These are phyloP conservation scores for Myiozetetes cayanensis DNA, from an alignment of 2,113 vertebrate species.

Conservation along the genomic window DNA sequence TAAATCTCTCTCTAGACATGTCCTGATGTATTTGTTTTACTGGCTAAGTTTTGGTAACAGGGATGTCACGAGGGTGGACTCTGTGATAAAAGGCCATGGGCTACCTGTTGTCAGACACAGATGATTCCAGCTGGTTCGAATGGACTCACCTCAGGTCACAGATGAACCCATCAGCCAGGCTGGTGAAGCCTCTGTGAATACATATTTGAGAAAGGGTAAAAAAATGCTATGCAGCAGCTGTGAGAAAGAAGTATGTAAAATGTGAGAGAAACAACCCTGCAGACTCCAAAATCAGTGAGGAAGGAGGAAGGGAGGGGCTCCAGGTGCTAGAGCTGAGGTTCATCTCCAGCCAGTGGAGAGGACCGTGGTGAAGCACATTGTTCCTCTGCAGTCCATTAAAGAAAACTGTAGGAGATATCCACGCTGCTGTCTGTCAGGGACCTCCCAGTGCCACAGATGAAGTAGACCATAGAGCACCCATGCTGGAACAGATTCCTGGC, in stretches of 20 bases:
- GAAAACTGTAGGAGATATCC: neutral
- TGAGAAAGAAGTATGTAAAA: neutral
- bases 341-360: neutral
- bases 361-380: neutral
- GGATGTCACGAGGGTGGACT: too few relatives aligned
- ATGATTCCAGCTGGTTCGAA: accelerated
- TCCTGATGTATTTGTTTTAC: neutral
- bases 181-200: neutral
- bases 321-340: neutral
- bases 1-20: neutral
- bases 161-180: neutral
- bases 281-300: neutral
- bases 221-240: neutral
- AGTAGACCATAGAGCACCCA: neutral
- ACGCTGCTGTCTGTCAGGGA: neutral
- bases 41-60: neutral
- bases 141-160: accelerated
- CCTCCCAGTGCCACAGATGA: neutral
- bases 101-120: neutral
- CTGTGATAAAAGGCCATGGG: neutral
- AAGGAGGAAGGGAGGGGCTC: neutral
- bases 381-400: neutral
- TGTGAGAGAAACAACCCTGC: neutral
- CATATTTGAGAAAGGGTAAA: neutral
- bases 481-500: neutral